Evolutionary conservation across 2,888 invertebrate genomes (phyloP), one percentile per base, ranked within the genome.

Genomic region (Oscheius sp.): DNA sequence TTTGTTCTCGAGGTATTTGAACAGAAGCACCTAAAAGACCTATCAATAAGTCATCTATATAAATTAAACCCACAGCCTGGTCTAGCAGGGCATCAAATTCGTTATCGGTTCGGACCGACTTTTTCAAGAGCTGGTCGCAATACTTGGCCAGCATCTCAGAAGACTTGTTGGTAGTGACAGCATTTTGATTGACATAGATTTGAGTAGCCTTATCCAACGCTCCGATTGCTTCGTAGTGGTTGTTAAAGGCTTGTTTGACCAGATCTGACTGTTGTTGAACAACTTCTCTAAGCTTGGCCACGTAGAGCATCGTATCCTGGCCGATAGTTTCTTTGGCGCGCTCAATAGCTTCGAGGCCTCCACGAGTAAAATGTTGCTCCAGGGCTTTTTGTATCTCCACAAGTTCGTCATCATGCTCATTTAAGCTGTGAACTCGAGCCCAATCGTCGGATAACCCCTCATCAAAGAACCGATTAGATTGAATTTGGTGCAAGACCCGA

Each of bases 1-100:
- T 91, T 99, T 99, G 91, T 99, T 98, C 90, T 98, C 98, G 80
- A 99, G 96, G 90, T 99, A 99, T 91, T 98, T 98, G 91, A 99
- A 99, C 71, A 98, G 96, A 81, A 98, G 95, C 97, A 99, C 98
- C 94, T 95, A 90, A 42, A 91, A 90, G 80, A 68, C 79, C 9
- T 33, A 37, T 35, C 35, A 63, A 11, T 48, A 32, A 50, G 13
- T 33, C 5, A 2, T n/a, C 32, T 47, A 21, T 10, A 42, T 4
- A 4, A 33, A 32, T 60, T 35, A 53, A n/a, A 90, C 93, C 90
- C 89, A 95, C 95, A 90, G 98, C 97, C 94, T 98, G 96, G 91
- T 96, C 96, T 37, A 99, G 92, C 60, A 96, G 96, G 89, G 98
- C 98, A 90, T 99, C 99, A 10, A 99, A 92, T 89, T 99, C 99